Conservation (phyloP, 2,113 vertebrate genomes). For the Stigmatopora nigra region DNA sequence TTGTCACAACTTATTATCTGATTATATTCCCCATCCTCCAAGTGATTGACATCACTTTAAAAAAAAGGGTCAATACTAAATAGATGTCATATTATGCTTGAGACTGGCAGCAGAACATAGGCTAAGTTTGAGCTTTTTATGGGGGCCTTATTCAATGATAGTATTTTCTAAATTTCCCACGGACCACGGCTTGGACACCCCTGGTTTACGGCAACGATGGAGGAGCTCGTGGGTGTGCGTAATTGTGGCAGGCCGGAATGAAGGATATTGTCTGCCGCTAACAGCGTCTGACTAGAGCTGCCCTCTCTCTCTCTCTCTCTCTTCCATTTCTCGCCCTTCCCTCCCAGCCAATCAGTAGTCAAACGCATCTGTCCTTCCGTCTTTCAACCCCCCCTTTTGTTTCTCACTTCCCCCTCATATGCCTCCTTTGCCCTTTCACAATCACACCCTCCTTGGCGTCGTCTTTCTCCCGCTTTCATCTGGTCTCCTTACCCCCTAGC, state of each 20-base stretch:
- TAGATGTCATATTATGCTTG: too few relatives aligned
- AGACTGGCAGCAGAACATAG: too few relatives aligned
- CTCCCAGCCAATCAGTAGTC: slow-evolving; percentile 58
- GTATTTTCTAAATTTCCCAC: too few relatives aligned
- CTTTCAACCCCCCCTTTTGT: background rate
- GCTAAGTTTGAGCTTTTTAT: too few relatives aligned
- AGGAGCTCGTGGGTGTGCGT: slow-evolving; percentile 43
- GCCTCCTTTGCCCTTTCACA: slow-evolving; percentile 53
- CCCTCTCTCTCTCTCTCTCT: slow-evolving; percentile 43
- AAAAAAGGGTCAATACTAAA: too few relatives aligned
- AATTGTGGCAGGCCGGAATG: slow-evolving; percentile 64
- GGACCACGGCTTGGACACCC: too few relatives aligned
- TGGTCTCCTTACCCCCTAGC: slow-evolving; percentile 51
- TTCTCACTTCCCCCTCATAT: slow-evolving; percentile 25
- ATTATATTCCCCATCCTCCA: too few relatives aligned
- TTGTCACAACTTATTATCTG: too few relatives aligned
- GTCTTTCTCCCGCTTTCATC: slow-evolving; percentile 41
- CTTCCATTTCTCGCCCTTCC: slow-evolving; percentile 13
- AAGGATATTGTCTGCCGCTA: slow-evolving; percentile 65
- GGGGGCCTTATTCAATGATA: too few relatives aligned
- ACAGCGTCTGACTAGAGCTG: slow-evolving; percentile 66
- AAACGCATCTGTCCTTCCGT: slow-evolving; percentile 52
- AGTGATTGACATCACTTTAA: too few relatives aligned
- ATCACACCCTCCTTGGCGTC: slow-evolving; percentile 7
- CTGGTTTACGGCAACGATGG: slow-evolving; percentile 29